Percentiles rank a stretch among this genome's conserved stretches.
Conservation (phyloP, 2,113 vertebrate species). For the Cranoglanis bouderius region DNA sequence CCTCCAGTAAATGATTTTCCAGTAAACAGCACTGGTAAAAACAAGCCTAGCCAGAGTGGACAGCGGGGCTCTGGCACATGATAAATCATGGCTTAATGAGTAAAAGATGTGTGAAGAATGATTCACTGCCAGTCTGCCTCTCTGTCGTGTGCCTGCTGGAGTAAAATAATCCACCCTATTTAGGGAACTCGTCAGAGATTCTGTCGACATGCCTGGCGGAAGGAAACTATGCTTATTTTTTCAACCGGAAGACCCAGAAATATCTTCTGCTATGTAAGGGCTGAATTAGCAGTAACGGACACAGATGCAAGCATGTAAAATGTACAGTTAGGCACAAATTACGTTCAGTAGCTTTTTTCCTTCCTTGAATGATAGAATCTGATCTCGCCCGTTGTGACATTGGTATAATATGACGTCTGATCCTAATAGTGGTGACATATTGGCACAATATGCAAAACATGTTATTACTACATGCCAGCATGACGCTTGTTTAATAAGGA, state of each 20-base stretch:
- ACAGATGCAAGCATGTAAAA: not conserved
- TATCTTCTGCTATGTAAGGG: slow-evolving; percentile 27
- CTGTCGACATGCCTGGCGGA: slow-evolving; percentile 37
- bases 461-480: not conserved
- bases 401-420: not conserved
- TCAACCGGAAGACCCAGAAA: slow-evolving; percentile 12
- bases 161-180: slow-evolving; percentile 37
- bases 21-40: slow-evolving; percentile 49
- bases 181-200: slow-evolving; percentile 27
- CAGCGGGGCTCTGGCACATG: slow-evolving; percentile 38
- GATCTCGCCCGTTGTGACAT: not conserved
- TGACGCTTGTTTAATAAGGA: not conserved
- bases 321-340: slow-evolving; percentile 1
- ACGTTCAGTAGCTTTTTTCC: not conserved
- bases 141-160: slow-evolving; percentile 3
- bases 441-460: slow-evolving; percentile 21
- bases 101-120: slow-evolving; percentile 63
- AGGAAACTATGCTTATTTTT: slow-evolving; percentile 33
- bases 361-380: not conserved
- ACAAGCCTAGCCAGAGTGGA: slow-evolving; percentile 27
- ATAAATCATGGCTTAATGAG: slow-evolving; percentile 48
- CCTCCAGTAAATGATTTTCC: slow-evolving; percentile 47
- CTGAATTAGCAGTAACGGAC: slow-evolving; percentile 26
- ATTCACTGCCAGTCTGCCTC: slow-evolving; percentile 64
- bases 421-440: not conserved